Conservation (phyloP, 2,888 invertebrate genomes). For the Phyto melanocephala region DNA sequence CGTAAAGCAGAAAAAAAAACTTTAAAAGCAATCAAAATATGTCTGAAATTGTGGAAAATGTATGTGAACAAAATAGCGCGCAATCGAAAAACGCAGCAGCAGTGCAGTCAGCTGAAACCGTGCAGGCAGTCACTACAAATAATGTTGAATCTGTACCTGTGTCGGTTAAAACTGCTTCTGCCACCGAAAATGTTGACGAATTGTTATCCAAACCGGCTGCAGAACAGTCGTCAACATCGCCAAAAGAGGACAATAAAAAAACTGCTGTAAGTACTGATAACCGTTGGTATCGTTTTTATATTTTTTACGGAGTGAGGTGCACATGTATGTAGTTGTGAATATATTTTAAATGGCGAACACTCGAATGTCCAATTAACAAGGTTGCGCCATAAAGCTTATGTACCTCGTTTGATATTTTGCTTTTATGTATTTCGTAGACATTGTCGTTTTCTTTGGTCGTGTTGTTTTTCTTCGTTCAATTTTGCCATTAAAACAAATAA, state of each 20-base stretch:
- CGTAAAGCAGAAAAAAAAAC: background rate
- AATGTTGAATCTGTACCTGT: slow-evolving; percentile 25
- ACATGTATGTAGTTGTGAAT: background rate
- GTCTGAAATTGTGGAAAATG: slow-evolving; percentile 71
- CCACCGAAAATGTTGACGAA: slow-evolving; percentile 7
- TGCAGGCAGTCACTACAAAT: slow-evolving; percentile 39
- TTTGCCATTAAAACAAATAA: slow-evolving; percentile 31
- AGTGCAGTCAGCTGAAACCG: slow-evolving; percentile 44
- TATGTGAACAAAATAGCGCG: slow-evolving; percentile 68
- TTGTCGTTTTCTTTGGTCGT: slow-evolving; percentile 43
- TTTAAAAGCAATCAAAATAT: slow-evolving; percentile 64
- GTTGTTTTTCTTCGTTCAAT: background rate
- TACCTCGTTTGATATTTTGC: slow-evolving; percentile 48
- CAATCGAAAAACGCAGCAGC: slow-evolving; percentile 40
- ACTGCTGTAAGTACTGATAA: slow-evolving; percentile 71
- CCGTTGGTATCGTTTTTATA: background rate
- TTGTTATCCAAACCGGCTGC: slow-evolving; percentile 38
- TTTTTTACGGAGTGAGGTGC: background rate
- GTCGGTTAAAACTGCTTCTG: slow-evolving; percentile 11
- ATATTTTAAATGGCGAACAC: slow-evolving; percentile 16
- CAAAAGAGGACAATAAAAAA: slow-evolving; percentile 71
- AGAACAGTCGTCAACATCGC: slow-evolving; percentile 59
- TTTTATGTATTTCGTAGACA: slow-evolving; percentile 27
- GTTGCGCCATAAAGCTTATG: slow-evolving; percentile 72
- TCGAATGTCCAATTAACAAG: slow-evolving; percentile 70